Evolutionary conservation across 2,797 vertebrate genomes (phyloP).

Genomic region (Pelodytes ibericus): DNA sequence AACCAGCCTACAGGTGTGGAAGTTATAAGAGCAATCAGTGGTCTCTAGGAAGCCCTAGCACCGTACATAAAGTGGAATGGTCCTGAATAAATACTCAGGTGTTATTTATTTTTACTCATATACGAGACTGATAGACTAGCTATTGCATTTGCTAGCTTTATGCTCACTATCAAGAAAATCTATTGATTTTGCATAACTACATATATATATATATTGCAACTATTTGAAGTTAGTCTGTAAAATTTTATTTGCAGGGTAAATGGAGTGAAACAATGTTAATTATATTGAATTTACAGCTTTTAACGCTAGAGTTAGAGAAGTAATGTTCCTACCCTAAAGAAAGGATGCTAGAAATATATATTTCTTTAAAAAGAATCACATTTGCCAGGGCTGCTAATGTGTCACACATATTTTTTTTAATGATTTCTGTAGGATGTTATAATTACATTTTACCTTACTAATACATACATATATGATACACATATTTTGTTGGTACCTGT

Average conservation of each 20-base stretch:
- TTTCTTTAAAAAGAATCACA: too few species aligned
- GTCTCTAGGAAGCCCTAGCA: neutral
- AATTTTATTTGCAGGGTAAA: neutral
- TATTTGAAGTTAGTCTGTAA: neutral
- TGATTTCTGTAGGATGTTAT: too few species aligned
- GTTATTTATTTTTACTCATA: neutral
- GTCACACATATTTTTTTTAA: too few species aligned
- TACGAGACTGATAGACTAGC: constrained; percentile 1
- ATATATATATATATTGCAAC: constrained; percentile 1
- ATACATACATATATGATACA: too few species aligned
- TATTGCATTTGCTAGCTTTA: constrained; percentile 2
- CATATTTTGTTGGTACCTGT: too few species aligned
- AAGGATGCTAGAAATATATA: neutral
- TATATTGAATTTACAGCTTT: neutral
- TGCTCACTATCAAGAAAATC: neutral
- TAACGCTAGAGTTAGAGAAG: neutral
- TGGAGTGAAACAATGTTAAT: constrained; percentile 1
- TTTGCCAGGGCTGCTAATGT: too few species aligned
- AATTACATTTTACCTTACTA: too few species aligned
- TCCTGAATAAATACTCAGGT: neutral
- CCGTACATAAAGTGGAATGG: neutral
- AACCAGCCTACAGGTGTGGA: too few species aligned
- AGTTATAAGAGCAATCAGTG: too few species aligned
- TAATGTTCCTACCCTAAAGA: neutral
- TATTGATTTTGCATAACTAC: constrained; percentile 15